A percentile compares a stretch with the other conserved stretches of the same genome.
Conservation (phyloP, 2,888 invertebrate genomes). For the Tachina grossa region DNA sequence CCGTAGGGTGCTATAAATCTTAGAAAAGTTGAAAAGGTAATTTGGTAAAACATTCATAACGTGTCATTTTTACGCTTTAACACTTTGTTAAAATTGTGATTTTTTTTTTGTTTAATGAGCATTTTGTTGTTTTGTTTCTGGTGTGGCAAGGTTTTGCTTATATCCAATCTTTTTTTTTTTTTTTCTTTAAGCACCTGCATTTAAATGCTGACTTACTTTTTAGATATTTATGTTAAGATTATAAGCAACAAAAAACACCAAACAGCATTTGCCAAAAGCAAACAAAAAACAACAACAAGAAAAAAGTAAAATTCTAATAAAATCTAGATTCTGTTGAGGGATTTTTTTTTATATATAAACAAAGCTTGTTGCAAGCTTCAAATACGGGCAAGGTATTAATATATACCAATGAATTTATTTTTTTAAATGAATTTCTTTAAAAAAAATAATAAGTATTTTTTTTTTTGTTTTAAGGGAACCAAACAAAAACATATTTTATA, state of each 20-base stretch:
- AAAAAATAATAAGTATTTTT: background rate
- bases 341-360: conserved; percentile 62
- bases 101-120: background rate
- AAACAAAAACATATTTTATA: background rate
- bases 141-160: conserved; percentile 46
- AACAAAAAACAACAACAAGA: conserved; percentile 26
- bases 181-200: conserved; percentile 65
- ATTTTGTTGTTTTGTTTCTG: conserved; percentile 39
- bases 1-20: conserved; percentile 45
- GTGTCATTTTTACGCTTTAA: conserved; percentile 72
- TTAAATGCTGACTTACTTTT: conserved; percentile 61
- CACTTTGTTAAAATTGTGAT: conserved; percentile 63
- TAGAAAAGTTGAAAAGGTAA: conserved; percentile 43
- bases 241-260: conserved; percentile 7
- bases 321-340: conserved; percentile 64
- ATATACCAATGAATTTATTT: background rate
- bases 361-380: conserved; percentile 2
- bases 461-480: background rate
- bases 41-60: conserved; percentile 70
- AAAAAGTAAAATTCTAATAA: conserved; percentile 56
- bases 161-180: background rate
- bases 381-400: background rate
- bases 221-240: conserved; percentile 61
- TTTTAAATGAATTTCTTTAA: background rate
- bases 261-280: background rate